Conservation (phyloP, 2,797 vertebrate species). For the Amazonetta brasiliensis region DNA sequence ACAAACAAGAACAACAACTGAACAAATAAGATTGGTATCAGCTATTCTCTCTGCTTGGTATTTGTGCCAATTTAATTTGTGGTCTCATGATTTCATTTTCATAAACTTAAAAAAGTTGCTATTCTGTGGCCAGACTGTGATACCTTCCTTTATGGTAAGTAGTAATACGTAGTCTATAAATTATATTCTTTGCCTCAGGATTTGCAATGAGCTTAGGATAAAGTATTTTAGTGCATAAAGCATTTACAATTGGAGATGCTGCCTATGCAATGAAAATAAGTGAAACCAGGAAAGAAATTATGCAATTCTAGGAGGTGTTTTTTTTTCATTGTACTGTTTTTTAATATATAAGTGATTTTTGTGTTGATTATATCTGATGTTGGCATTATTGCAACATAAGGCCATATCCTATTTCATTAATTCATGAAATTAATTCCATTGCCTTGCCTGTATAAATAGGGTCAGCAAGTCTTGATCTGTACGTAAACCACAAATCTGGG, state of each 20-base stretch:
- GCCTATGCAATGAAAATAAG: neutral
- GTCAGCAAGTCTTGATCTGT: neutral
- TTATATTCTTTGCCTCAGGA: neutral
- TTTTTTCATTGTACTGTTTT: neutral
- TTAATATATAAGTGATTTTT: neutral
- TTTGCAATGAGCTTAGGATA: neutral
- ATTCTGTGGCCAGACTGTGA: accelerated
- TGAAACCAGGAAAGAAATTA: neutral
- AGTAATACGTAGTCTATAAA: neutral
- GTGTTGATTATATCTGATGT: neutral
- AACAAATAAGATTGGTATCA: neutral
- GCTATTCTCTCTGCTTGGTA: neutral
- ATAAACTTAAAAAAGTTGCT: neutral
- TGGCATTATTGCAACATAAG: neutral
- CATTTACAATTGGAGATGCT: neutral
- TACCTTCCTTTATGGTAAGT: neutral
- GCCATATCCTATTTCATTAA: neutral
- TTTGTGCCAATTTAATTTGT: neutral
- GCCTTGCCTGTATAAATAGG: neutral
- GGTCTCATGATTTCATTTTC: neutral
- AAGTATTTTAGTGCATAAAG: neutral
- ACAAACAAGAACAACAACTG: neutral
- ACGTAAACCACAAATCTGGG: neutral
- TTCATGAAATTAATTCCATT: neutral
- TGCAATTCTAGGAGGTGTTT: neutral